phyloP scores from a whole-genome alignment of 64 coral and sea anemone species.

The Platygyra sinensis region DNA sequence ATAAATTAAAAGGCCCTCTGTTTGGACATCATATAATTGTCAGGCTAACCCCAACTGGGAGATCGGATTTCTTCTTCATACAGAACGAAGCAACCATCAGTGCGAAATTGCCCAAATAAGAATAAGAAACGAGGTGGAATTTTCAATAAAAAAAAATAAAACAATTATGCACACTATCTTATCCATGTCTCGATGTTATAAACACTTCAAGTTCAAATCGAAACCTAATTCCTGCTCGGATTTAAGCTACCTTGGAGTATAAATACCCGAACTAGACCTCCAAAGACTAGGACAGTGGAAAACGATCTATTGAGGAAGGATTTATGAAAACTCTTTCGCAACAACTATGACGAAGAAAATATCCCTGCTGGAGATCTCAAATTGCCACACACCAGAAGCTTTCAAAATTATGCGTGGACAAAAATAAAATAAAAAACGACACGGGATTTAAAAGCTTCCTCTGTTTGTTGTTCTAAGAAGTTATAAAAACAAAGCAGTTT shows the following conservation, averaged over 20 bases:
- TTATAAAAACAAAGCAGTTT: slow-evolving; percentile 6
- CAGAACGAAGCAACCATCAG: neutral
- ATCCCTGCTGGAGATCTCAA: neutral
- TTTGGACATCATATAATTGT: neutral
- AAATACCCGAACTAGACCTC: neutral
- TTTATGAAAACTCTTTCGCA: neutral
- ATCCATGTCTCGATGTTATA: neutral
- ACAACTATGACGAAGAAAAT: neutral
- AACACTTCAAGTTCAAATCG: neutral
- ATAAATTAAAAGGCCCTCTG: neutral
- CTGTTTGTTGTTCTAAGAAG: slow-evolving; percentile 13
- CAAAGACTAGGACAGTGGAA: neutral
- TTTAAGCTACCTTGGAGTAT: neutral
- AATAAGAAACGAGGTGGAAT: no score
- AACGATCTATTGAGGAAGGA: neutral
- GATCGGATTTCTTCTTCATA: neutral
- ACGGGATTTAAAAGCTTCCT: neutral
- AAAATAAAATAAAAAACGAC: neutral
- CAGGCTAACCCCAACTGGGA: neutral
- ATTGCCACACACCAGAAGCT: neutral
- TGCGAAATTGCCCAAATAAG: neutral
- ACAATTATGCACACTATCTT: no score
- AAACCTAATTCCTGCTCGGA: neutral
- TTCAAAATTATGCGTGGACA: neutral
- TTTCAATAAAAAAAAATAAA: no score